Conservation (phyloP, 2,113 vertebrate species). For the Tragelaphus buxtoni region DNA sequence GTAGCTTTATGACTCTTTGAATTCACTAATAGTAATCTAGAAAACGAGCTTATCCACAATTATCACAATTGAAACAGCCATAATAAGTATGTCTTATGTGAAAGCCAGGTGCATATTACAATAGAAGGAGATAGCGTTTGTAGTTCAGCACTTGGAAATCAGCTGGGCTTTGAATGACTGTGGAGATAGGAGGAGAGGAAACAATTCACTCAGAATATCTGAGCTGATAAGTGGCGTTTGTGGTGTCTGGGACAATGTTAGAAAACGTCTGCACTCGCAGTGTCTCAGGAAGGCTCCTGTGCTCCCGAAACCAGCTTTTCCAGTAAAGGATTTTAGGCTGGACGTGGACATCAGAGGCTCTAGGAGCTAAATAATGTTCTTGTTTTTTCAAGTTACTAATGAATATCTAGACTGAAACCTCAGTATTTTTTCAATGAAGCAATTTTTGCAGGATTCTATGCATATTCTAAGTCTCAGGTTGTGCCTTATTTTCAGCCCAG, state of each 20-base stretch:
- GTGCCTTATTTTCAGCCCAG: constrained; percentile 55
- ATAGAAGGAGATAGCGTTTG: neutral
- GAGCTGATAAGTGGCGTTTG: neutral
- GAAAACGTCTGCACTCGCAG: neutral
- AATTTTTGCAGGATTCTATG: constrained; percentile 42
- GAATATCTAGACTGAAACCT: neutral
- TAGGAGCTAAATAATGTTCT: neutral
- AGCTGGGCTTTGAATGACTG: neutral
- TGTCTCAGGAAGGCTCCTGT: neutral
- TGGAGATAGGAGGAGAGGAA: neutral
- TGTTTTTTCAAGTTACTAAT: neutral
- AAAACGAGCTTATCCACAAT: neutral
- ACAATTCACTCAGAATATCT: neutral
- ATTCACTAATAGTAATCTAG: constrained; percentile 11
- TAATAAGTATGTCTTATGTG: neutral
- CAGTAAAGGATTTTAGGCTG: neutral
- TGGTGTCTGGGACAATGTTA: accelerated
- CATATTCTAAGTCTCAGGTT: constrained; percentile 20
- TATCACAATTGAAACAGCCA: neutral
- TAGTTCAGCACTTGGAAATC: neutral
- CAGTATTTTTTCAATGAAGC: neutral
- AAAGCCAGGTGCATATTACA: neutral
- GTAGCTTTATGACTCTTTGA: neutral
- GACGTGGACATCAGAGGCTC: neutral
- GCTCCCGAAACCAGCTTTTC: no score